Evolutionary conservation across 2,888 invertebrate species (phyloP).

Genomic region (Lydus trimaculatus): DNA sequence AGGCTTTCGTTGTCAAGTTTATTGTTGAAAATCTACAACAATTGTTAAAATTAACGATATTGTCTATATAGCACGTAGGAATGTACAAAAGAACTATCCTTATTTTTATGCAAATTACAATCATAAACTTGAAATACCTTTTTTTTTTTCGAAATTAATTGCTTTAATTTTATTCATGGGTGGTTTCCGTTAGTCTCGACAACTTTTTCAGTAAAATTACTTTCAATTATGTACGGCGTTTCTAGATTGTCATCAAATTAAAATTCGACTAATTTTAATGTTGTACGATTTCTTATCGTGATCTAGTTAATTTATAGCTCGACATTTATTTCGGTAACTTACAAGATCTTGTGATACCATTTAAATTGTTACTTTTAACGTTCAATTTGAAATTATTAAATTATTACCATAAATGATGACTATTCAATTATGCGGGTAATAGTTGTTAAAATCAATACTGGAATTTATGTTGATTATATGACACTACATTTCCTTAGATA

Average conservation of each 20-base stretch:
- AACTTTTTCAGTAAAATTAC: background rate
- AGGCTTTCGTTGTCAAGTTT: background rate
- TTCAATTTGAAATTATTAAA: background rate
- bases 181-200: background rate
- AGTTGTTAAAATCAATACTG: background rate
- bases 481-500: conserved; percentile 50
- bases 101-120: background rate
- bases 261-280: background rate
- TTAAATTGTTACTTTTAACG: background rate
- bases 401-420: background rate
- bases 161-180: background rate
- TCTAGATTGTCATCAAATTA: conserved; percentile 1
- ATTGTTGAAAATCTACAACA: background rate
- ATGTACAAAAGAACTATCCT: background rate
- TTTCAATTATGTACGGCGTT: background rate
- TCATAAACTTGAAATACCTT: background rate
- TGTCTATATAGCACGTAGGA: too few relatives aligned
- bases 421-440: conserved; percentile 1
- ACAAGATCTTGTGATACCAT: background rate
- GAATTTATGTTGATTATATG: conserved; percentile 46
- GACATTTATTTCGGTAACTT: background rate
- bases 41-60: background rate
- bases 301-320: conserved; percentile 2
- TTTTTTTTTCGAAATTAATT: background rate
- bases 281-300: background rate